These are phyloP conservation scores for Sisyra terminalis DNA, from an alignment of 2,888 invertebrate genomes.

Conservation along the genomic window DNA sequence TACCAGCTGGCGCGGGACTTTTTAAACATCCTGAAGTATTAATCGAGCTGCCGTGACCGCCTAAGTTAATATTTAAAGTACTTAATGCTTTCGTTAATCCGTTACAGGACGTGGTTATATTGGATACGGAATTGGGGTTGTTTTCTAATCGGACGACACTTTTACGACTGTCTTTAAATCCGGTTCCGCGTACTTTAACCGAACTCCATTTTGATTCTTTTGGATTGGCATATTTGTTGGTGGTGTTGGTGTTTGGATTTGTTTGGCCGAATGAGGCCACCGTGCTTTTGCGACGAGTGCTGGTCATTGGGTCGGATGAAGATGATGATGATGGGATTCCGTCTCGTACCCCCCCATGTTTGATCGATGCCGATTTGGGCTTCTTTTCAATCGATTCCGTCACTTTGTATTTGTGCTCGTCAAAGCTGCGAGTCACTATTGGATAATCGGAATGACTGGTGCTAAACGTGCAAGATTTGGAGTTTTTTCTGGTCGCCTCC, in stretches of 20 bases:
- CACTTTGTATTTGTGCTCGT: not conserved
- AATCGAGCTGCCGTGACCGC: not conserved
- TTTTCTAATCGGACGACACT: constrained; percentile 42
- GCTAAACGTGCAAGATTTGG: constrained; percentile 5
- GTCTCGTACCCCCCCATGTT: not conserved
- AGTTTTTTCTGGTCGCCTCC: constrained; percentile 4
- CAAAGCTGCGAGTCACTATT: not conserved
- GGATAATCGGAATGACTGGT: not conserved
- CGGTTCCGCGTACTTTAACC: constrained; percentile 43
- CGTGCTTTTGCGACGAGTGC: constrained; percentile 12
- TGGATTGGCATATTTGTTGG: constrained; percentile 22
- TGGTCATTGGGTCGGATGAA: not conserved
- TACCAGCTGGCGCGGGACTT: constrained; percentile 6
- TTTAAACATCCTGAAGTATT: constrained; percentile 3
- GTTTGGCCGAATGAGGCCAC: constrained; percentile 12
- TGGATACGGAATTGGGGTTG: constrained; percentile 1
- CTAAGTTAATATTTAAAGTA: constrained; percentile 7
- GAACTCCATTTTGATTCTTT: constrained; percentile 41
- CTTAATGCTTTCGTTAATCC: constrained; percentile 22
- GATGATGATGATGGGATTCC: not conserved
- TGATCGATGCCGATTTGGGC: constrained; percentile 1
- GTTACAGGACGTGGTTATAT: constrained; percentile 31
- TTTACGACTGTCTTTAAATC: constrained; percentile 43
- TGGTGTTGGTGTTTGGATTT: constrained; percentile 10
- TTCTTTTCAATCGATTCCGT: not conserved